Evolutionary conservation across 2,888 invertebrate genomes (phyloP).

Genomic region (Meta bourneti): DNA sequence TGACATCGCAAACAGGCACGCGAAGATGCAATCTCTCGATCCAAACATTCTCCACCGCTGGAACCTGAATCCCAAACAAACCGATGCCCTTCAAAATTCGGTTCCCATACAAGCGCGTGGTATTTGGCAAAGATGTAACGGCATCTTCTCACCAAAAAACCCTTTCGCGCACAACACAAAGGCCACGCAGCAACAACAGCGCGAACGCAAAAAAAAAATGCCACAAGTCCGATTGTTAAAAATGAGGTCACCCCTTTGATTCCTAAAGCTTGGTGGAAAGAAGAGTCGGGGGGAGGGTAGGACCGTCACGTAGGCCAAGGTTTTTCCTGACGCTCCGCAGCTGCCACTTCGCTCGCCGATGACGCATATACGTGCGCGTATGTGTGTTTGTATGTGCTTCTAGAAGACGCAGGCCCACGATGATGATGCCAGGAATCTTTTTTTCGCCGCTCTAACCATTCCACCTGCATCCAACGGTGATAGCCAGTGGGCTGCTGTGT

Average conservation of each 20-base stretch:
- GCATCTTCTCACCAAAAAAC: constrained; percentile 67
- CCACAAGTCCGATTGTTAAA: constrained; percentile 72
- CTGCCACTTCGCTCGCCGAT: constrained; percentile 40
- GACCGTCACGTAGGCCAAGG: constrained; percentile 74
- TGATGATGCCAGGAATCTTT: constrained; percentile 56
- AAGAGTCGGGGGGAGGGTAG: background rate
- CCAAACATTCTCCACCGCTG: background rate
- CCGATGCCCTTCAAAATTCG: constrained; percentile 53
- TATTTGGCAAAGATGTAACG: constrained; percentile 39
- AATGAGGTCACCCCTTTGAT: constrained; percentile 76
- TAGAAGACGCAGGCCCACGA: constrained; percentile 39
- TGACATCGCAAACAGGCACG: too few relatives aligned
- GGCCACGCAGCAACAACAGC: background rate
- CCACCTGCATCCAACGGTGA: constrained; percentile 69
- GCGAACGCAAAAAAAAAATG: constrained; percentile 13
- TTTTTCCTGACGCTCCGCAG: constrained; percentile 69
- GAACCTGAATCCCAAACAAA: constrained; percentile 30
- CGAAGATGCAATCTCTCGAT: too few relatives aligned
- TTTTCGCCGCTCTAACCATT: constrained; percentile 36
- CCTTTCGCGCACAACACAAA: constrained; percentile 15
- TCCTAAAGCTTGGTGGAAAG: constrained; percentile 42
- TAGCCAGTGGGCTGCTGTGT: constrained; percentile 38
- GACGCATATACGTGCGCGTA: constrained; percentile 10
- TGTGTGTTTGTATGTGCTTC: background rate
- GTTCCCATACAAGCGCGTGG: constrained; percentile 6